Conservation (phyloP, 2,797 vertebrate genomes). For the Phalanger gymnotis region DNA sequence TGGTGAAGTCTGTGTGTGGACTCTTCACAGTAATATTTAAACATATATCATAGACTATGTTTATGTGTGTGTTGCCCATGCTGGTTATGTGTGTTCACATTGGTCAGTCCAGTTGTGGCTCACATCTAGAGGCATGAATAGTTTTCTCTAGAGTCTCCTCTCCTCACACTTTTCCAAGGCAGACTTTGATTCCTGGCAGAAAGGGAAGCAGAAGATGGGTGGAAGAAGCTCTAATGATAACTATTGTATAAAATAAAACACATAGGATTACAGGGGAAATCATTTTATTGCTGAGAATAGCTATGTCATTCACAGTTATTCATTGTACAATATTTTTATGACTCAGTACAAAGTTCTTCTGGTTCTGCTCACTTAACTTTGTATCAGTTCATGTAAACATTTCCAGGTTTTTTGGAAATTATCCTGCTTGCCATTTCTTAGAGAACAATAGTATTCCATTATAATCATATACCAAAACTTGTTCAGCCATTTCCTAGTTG, state of each 20-base stretch:
- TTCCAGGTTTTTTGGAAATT: not conserved
- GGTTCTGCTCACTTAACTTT: not conserved
- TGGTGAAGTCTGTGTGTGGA: not conserved
- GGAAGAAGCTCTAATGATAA: not conserved
- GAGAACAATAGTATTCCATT: not conserved
- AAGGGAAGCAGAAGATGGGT: not conserved
- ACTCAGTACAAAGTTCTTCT: not conserved
- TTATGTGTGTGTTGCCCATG: not conserved
- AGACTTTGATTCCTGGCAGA: not conserved
- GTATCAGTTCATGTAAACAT: not conserved
- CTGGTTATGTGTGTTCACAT: not conserved
- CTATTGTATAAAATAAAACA: not conserved
- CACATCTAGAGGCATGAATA: not conserved
- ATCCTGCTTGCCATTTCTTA: not conserved
- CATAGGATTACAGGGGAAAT: not conserved
- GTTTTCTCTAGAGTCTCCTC: not conserved
- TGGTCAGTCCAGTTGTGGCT: not conserved
- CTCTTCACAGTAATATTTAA: not conserved
- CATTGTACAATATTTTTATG: not conserved
- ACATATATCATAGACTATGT: not conserved
- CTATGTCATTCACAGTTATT: not conserved
- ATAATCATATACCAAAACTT: not conserved
- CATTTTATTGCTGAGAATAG: not conserved
- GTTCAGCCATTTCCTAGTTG: not conserved
- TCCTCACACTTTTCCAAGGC: not conserved